These are phyloP conservation scores for Camelus bactrianus DNA, from an alignment of 2,113 vertebrate genomes.

Conservation along the genomic window DNA sequence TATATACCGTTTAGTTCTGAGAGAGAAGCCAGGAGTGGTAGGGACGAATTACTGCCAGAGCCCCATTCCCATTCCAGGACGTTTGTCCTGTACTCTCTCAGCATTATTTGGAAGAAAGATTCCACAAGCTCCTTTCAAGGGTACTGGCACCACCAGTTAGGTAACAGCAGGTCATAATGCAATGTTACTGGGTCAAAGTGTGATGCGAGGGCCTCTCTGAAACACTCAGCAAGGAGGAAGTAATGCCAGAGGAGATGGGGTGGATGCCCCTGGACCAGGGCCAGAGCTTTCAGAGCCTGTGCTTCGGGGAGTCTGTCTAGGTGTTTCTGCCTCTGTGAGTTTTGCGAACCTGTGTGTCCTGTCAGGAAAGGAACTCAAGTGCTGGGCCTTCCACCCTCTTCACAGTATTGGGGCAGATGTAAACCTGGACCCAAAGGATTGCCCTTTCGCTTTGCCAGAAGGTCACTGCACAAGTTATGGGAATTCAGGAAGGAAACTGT, in stretches of 20 bases:
- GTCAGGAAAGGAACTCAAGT: constrained; percentile 29
- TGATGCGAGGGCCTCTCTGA: neutral
- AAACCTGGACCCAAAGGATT: neutral
- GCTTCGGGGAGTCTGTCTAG: constrained; percentile 24
- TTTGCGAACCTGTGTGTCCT: constrained; percentile 43
- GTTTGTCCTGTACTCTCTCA: neutral
- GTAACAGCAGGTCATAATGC: neutral
- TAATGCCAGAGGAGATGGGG: neutral
- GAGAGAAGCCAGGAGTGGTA: neutral
- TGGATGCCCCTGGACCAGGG: neutral
- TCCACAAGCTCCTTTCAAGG: neutral
- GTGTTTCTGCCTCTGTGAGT: constrained; percentile 8
- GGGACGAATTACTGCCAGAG: neutral
- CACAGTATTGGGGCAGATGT: neutral
- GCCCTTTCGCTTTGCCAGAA: neutral
- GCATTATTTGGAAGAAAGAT: neutral
- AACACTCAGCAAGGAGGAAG: neutral
- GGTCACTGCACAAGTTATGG: neutral
- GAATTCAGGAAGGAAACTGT: constrained; percentile 9
- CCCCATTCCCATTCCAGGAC: neutral
- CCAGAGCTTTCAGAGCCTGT: neutral
- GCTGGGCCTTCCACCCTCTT: neutral
- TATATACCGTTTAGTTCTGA: neutral
- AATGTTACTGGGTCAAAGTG: constrained; percentile 24
- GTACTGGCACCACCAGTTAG: neutral